Evolutionary conservation across 2,113 vertebrate genomes (phyloP).

Genomic region (Pachypanchax playfairii): DNA sequence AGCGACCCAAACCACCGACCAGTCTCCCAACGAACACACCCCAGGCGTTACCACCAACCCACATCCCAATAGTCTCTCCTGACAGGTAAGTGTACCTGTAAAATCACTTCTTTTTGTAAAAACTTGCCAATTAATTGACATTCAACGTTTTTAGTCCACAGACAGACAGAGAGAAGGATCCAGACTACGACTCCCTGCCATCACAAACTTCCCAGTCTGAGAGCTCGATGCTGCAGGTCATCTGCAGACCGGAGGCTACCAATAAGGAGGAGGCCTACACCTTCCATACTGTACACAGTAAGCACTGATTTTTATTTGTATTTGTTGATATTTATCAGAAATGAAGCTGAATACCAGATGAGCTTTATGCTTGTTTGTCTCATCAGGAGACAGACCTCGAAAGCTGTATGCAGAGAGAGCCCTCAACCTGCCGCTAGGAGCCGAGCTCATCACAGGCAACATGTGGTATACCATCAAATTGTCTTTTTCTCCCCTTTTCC

Average conservation of each 20-base stretch:
- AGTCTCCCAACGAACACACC: constrained; percentile 72
- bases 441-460: constrained; percentile 83
- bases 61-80: constrained; percentile 81
- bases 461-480: constrained; percentile 74
- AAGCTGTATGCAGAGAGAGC: constrained; percentile 84
- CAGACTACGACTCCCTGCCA: constrained; percentile 91
- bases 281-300: constrained; percentile 83
- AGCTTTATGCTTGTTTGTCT: constrained; percentile 16
- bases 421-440: constrained; percentile 82
- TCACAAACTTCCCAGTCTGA: constrained; percentile 91
- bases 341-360: neutral
- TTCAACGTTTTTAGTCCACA: constrained; percentile 81
- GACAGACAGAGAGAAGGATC: constrained; percentile 91
- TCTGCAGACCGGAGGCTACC: constrained; percentile 92
- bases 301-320: constrained; percentile 22
- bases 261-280: constrained; percentile 83
- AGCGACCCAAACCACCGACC: constrained; percentile 75
- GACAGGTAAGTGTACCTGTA: constrained; percentile 71
- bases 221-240: constrained; percentile 95
- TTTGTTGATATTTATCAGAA: neutral
- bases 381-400: constrained; percentile 80
- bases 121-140: too few relatives aligned
- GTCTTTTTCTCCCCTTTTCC: neutral
- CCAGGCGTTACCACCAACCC: constrained; percentile 58
- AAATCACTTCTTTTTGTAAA: neutral